A percentile compares a stretch with the other conserved stretches of the same genome.
These are phyloP conservation scores for Euclidia mi DNA, from an alignment of 2,888 invertebrate genomes.

Conservation along the genomic window DNA sequence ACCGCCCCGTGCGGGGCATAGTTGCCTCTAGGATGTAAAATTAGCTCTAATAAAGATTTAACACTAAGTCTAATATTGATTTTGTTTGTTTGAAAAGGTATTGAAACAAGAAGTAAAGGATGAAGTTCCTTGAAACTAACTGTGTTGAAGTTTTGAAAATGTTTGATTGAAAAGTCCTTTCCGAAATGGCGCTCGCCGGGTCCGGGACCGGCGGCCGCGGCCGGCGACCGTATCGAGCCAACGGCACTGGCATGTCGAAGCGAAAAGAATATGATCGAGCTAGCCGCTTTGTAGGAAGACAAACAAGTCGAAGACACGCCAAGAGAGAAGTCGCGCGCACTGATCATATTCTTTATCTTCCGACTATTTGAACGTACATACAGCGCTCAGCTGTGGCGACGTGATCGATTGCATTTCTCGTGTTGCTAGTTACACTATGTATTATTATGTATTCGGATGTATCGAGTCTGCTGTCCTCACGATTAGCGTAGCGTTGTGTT, in stretches of 20 bases:
- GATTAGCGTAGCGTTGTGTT: slow-evolving; percentile 82
- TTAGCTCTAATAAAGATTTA: slow-evolving; percentile 86
- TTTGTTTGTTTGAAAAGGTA: slow-evolving; percentile 96
- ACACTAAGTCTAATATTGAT: slow-evolving; percentile 91
- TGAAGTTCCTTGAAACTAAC: slow-evolving; percentile 92
- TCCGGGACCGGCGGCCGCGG: slow-evolving; percentile 75
- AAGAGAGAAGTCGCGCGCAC: slow-evolving; percentile 78
- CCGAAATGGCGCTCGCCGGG: slow-evolving; percentile 84
- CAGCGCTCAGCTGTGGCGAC: slow-evolving; percentile 62
- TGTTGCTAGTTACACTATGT: slow-evolving; percentile 62
- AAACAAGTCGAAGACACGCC: slow-evolving; percentile 74
- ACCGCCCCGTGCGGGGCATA: slow-evolving; percentile 70
- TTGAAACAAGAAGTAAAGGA: slow-evolving; percentile 96
- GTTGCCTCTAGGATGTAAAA: slow-evolving; percentile 85
- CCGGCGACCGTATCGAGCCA: slow-evolving; percentile 73
- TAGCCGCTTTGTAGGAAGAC: slow-evolving; percentile 72
- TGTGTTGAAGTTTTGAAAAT: slow-evolving; percentile 90
- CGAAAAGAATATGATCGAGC: slow-evolving; percentile 87
- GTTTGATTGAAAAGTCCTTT: slow-evolving; percentile 86
- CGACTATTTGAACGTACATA: slow-evolving; percentile 52
- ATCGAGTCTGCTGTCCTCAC: slow-evolving; percentile 73
- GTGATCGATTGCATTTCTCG: slow-evolving; percentile 77
- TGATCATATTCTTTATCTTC: slow-evolving; percentile 85
- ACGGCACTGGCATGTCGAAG: slow-evolving; percentile 77
- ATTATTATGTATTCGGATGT: slow-evolving; percentile 76